These are phyloP conservation scores for Chrysolina oricalcia DNA, from an alignment of 2,888 invertebrate genomes.

Conservation along the genomic window DNA sequence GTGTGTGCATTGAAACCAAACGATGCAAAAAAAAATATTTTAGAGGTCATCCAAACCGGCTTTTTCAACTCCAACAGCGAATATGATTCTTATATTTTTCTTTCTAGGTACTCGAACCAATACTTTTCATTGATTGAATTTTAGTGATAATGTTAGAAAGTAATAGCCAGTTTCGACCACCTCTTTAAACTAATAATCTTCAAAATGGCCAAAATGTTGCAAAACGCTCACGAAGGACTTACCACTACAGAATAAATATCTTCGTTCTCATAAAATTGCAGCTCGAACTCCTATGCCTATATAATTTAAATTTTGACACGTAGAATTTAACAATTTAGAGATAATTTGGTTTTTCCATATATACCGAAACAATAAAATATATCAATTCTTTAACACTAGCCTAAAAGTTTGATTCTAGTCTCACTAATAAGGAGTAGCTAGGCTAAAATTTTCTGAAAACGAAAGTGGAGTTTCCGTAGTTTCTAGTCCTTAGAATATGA, in stretches of 20 bases:
- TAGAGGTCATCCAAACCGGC: slow-evolving; percentile 19
- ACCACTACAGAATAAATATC: slow-evolving; percentile 30
- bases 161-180: not conserved
- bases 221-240: slow-evolving; percentile 48
- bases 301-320: slow-evolving; percentile 43
- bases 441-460: slow-evolving; percentile 37
- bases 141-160: not conserved
- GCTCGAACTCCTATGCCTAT: slow-evolving; percentile 31
- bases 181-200: slow-evolving; percentile 1
- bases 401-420: slow-evolving; percentile 55
- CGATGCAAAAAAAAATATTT: slow-evolving; percentile 56
- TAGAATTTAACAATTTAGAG: slow-evolving; percentile 47
- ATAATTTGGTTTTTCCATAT: slow-evolving; percentile 41
- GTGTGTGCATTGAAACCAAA: slow-evolving; percentile 73
- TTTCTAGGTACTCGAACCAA: not conserved
- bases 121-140: not conserved
- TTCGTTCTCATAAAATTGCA: slow-evolving; percentile 33
- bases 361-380: slow-evolving; percentile 53
- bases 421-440: slow-evolving; percentile 48
- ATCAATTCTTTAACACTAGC: slow-evolving; percentile 52
- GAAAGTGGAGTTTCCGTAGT: slow-evolving; percentile 34
- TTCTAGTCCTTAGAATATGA: slow-evolving; percentile 45
- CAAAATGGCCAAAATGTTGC: slow-evolving; percentile 50
- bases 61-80: slow-evolving; percentile 16
- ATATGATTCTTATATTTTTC: too few relatives aligned